Evolutionary conservation across 2,888 invertebrate genomes (phyloP).

Genomic region (Synergus laeviventris): DNA sequence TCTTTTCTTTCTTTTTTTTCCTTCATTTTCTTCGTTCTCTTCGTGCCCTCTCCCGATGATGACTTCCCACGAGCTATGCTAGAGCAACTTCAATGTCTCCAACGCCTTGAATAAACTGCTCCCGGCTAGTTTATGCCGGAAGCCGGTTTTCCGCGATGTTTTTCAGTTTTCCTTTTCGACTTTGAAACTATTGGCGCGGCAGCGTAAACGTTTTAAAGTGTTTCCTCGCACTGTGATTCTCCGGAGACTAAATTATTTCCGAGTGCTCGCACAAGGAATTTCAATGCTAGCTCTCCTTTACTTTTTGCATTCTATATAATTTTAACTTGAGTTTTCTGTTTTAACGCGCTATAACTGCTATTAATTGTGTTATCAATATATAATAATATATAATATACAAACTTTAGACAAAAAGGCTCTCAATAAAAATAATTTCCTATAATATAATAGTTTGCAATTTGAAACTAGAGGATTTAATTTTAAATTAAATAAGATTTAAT

Average conservation of each 20-base stretch:
- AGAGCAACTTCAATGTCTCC: constrained; percentile 22
- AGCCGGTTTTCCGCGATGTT: constrained; percentile 29
- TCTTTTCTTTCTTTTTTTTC: constrained; percentile 2
- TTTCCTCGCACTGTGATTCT: constrained; percentile 30
- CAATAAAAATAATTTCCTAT: too few relatives aligned
- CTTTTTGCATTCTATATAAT: background rate
- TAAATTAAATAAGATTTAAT: background rate
- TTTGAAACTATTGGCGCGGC: constrained; percentile 33
- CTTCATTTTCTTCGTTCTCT: constrained; percentile 7
- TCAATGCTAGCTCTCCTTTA: constrained; percentile 6
- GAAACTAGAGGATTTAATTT: background rate
- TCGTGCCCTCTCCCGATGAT: constrained; percentile 28
- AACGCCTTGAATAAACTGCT: constrained; percentile 38
- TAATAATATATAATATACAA: too few relatives aligned
- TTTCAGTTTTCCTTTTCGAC: constrained; percentile 29
- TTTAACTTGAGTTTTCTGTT: background rate
- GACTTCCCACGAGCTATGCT: constrained; percentile 21
- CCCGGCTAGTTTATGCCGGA: constrained; percentile 34
- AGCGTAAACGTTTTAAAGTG: constrained; percentile 38
- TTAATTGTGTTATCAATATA: background rate
- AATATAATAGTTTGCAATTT: background rate
- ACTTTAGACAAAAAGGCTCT: too few relatives aligned
- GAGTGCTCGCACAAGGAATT: constrained; percentile 8
- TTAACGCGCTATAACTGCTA: background rate
- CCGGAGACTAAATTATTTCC: constrained; percentile 36